Percentiles rank a stretch among this genome's conserved stretches.
Conservation (phyloP, 1,140 invertebrate genomes). For the Plectrocnemia conspersa region DNA sequence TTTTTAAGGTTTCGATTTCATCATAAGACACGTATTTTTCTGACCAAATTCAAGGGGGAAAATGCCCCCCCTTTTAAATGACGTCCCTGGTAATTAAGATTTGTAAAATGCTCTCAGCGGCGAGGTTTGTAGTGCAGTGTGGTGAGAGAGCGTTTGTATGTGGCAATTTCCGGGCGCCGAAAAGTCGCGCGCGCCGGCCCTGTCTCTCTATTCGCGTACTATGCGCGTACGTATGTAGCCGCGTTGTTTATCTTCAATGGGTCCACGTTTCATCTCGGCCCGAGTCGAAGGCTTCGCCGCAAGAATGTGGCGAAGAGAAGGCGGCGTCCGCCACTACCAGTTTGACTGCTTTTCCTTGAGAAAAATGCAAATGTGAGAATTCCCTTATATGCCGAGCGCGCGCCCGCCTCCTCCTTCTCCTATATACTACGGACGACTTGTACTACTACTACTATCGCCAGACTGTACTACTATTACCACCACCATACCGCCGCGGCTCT, state of each 20-base stretch:
- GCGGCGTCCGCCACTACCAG: slow-evolving; percentile 24
- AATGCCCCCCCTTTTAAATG: no score
- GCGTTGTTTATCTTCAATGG: slow-evolving; percentile 15
- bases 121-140: no score
- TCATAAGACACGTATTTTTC: no score
- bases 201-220: not conserved
- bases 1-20: no score
- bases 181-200: not conserved
- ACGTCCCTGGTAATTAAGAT: no score
- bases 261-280: not conserved
- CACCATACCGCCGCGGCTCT: no score
- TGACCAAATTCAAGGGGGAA: no score
- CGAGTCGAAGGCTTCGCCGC: slow-evolving; percentile 4
- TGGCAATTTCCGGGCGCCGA: no score
- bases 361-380: slow-evolving; percentile 34
- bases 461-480: no score
- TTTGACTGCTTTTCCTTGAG: slow-evolving; percentile 33
- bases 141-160: no score
- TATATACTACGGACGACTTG: not conserved
- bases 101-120: no score
- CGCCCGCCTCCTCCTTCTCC: not conserved
- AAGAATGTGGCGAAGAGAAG: slow-evolving; percentile 17
- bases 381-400: slow-evolving; percentile 9
- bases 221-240: not conserved
- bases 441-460: not conserved